Conservation (phyloP, 2,888 invertebrate species). For the Oscheius onirici region DNA sequence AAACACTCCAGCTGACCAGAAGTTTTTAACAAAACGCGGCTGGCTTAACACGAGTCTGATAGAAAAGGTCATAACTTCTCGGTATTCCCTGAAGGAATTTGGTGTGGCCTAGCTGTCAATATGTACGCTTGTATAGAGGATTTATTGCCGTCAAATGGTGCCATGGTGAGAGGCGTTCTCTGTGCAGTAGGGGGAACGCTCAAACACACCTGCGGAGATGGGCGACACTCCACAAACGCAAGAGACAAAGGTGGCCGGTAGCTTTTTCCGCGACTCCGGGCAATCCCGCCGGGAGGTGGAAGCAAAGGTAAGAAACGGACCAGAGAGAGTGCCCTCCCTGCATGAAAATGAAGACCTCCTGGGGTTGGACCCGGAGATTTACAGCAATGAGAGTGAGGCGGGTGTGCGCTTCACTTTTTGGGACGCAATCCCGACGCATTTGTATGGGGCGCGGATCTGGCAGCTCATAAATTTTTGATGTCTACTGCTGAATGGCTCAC, state of each 20-base stretch:
- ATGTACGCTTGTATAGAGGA: conserved; percentile 28
- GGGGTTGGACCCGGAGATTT: conserved; percentile 11
- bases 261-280: conserved; percentile 13
- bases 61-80: conserved; percentile 17
- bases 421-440: conserved; percentile 13
- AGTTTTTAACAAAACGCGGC: too few relatives aligned
- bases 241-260: conserved; percentile 24
- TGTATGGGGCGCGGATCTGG: conserved; percentile 22
- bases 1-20: too few relatives aligned
- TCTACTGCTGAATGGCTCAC: conserved; percentile 9
- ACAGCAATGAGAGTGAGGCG: neutral
- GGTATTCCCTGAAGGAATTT: conserved; percentile 10
- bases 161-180: conserved; percentile 1
- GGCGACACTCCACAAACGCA: conserved; percentile 29
- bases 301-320: conserved; percentile 1
- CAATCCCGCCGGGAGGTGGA: neutral
- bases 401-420: neutral
- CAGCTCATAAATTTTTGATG: conserved; percentile 32
- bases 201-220: conserved; percentile 19
- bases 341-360: conserved; percentile 24
- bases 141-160: conserved; percentile 20
- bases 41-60: too few relatives aligned
- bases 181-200: conserved; percentile 7
- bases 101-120: conserved; percentile 15
- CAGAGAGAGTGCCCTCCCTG: too few relatives aligned